phyloP scores from a whole-genome alignment of 2,797 vertebrate species.

The Phataginus tetradactyla region DNA sequence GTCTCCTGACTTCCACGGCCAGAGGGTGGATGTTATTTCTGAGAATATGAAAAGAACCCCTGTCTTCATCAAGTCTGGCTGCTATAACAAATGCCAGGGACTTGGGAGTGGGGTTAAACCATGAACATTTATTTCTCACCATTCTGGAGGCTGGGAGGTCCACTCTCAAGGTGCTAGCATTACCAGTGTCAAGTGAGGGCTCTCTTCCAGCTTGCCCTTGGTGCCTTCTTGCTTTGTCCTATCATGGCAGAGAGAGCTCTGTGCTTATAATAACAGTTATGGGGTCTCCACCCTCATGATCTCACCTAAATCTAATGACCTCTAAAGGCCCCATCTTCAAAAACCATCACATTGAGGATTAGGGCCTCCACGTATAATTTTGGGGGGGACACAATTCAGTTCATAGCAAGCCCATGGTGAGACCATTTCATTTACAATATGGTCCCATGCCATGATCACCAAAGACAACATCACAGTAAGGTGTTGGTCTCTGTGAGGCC shows the following conservation, averaged over 20 bases:
- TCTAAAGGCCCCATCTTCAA: neutral
- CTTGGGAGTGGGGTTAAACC: neutral
- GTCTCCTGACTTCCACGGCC: neutral
- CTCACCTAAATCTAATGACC: neutral
- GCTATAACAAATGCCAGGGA: neutral
- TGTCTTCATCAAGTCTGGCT: neutral
- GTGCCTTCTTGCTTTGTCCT: neutral
- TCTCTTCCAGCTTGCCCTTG: neutral
- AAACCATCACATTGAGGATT: neutral
- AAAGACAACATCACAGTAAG: neutral
- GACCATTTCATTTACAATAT: neutral
- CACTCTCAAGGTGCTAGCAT: neutral
- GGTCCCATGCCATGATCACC: neutral
- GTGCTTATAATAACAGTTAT: neutral
- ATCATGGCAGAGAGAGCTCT: neutral
- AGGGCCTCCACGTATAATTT: neutral
- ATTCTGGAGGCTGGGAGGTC: neutral
- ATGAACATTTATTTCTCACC: neutral
- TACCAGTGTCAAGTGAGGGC: neutral
- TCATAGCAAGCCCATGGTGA: neutral
- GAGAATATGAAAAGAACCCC: neutral
- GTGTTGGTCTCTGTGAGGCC: neutral
- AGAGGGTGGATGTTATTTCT: neutral
- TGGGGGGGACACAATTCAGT: neutral
- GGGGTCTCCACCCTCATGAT: neutral